Evolutionary conservation across 2,113 vertebrate genomes (phyloP), one percentile per base, ranked within the genome.

Genomic region (Grus americana): DNA sequence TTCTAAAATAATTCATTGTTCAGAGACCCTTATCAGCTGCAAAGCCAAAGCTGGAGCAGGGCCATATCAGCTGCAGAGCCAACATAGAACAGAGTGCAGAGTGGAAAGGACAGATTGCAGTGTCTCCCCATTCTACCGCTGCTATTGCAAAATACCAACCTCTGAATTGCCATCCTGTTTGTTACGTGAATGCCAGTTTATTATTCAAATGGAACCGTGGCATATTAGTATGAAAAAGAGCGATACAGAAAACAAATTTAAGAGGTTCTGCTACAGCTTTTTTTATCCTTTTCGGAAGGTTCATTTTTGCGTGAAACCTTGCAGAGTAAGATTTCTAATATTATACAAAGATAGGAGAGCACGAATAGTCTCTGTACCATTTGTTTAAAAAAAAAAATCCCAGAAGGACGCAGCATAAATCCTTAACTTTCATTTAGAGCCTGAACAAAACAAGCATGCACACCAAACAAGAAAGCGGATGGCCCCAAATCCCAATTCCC

Each of bases 1-100:
- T 54, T 57, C 62, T 92, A 75, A 96, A 89, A 92, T 90, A 95
- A 93, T 79, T 91, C 86, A 88, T 58, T 93, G 86, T 88, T 93
- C 73, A 50, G 92, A 90, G 80, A 93, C 90, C 62, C 66, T 91
- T 92, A 95, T 89, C 92, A 96, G 61, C 78, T 36, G 86, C 86
- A 93, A 92, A 95, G 83, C 86, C 76, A 91, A 92, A 89, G 70
- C 84, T 95, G 89, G 70, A 94, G 66, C 54, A 32, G 36, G 80
- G 83, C 83, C 66, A 24, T 87, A 96, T 94, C 94, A 94, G 80
- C 84, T 82, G 73, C 94, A 92, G 62, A 87, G 89, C 86, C 70
- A 85, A 87, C 66, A 79, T n/a, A 68, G 18, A 91, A 79, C 50
- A 85, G 54, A 88, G 70, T 24, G 89, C 84, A 85, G 70, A 94